These are phyloP conservation scores for Callithrix jacchus DNA, from an alignment of 2,113 vertebrate genomes.

Conservation along the genomic window DNA sequence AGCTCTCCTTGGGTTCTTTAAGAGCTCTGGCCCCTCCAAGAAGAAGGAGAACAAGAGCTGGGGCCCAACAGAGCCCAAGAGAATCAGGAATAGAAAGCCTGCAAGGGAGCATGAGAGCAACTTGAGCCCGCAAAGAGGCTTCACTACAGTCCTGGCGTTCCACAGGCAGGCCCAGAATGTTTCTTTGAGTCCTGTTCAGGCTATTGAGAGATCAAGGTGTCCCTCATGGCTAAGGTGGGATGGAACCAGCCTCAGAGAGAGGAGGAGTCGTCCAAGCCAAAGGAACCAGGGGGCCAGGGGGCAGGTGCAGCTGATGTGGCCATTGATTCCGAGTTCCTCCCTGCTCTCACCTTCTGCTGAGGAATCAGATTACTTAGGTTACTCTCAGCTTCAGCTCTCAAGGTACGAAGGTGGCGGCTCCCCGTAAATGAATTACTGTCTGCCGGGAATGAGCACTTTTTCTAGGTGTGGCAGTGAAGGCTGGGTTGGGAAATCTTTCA, in stretches of 20 bases:
- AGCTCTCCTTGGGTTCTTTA: background rate
- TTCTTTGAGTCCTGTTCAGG: background rate
- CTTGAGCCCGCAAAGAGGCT: background rate
- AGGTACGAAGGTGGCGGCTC: background rate
- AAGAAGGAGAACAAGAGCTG: background rate
- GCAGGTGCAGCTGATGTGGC: fast-evolving
- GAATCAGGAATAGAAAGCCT: background rate
- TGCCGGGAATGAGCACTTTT: background rate
- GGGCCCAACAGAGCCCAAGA: background rate
- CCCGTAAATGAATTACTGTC: background rate
- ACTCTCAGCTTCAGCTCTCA: background rate
- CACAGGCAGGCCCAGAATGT: background rate
- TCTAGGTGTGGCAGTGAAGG: background rate
- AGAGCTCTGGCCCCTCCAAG: background rate
- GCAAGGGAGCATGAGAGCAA: background rate
- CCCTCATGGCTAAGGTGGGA: background rate
- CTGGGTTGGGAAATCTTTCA: background rate
- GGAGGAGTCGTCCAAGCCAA: background rate
- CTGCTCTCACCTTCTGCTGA: background rate
- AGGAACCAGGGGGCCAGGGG: too few species aligned
- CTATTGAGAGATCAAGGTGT: background rate
- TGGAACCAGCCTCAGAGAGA: background rate
- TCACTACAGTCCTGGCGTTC: background rate
- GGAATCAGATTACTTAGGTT: background rate
- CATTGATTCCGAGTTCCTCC: too few species aligned